A percentile compares a stretch with the other conserved stretches of the same genome.
phyloP scores from a whole-genome alignment of 1,140 invertebrate genomes.

The Coelopa frigida region DNA sequence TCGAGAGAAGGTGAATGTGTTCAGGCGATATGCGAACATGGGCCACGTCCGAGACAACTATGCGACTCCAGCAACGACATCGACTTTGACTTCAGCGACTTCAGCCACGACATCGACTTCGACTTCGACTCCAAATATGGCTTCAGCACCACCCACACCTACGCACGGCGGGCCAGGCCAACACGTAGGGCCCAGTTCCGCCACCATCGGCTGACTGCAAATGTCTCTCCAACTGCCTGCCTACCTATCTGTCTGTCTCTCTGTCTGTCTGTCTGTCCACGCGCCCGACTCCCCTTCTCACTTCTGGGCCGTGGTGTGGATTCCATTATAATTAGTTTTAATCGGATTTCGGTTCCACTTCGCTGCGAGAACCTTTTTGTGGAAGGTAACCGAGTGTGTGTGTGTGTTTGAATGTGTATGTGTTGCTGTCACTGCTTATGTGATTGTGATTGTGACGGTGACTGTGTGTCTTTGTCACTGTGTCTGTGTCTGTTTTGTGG shows the following conservation, averaged over 20 bases:
- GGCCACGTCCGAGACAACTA: no score
- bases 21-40: no score
- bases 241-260: background rate
- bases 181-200: no score
- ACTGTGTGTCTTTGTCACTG: background rate
- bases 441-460: background rate
- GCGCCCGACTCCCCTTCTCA: background rate
- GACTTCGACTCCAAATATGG: no score
- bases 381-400: background rate
- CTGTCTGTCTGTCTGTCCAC: background rate
- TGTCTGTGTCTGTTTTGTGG: conserved; percentile 5
- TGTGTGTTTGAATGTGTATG: background rate
- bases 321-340: conserved; percentile 6
- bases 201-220: no score
- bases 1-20: no score
- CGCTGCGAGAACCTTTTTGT: background rate
- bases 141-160: no score
- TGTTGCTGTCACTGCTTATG: background rate
- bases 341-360: conserved; percentile 4
- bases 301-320: background rate
- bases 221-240: no score
- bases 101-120: no score
- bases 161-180: no score
- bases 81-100: no score
- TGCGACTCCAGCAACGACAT: no score